Base-by-base conservation (phyloP, 2,888 invertebrate species). In the Epinotia bilunana region DNA sequence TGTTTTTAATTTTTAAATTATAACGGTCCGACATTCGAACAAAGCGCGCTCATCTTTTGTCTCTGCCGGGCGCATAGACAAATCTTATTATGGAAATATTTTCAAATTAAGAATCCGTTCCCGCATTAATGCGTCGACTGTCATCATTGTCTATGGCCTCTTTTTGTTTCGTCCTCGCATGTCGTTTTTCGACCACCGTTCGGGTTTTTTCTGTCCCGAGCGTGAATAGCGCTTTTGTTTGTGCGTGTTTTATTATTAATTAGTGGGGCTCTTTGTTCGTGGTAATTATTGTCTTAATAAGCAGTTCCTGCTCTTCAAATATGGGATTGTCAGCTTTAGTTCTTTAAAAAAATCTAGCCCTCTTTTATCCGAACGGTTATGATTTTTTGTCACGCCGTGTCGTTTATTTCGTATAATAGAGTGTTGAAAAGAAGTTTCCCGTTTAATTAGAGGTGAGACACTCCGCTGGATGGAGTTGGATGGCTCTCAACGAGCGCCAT, bases 271-370 rank as follows among this genome's bases (percentile, higher is more conserved):
- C 90, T 92, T 94, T 94, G 94, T 94, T 91, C 91, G 90, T 92
- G 93, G 94, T 89, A 94, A 94, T 94, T 93, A 94, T 94, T 92
- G 92, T 93, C 92, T 92, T 93, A 94, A 93, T 94, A 93, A 93
- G 93, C 91, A 91, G 93, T 93, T 93, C 93, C 93, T 91, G 91
- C 89, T 90, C 85, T 86, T 88, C 90, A 89, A 90, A 89, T 90
- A 86, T 88, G 88, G 88, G 88, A 90, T 89, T 87, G 90, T 90
- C 87, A 89, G 88, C 86, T 87, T 87, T 28, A 60, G 78, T 87
- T 88, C 85, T 90, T 87, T 72, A 63, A 23, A 72, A 71, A 72
- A 61, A 46, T 61, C 49, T 58, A 71, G 62, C 62, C 63, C 60
- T 63, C 62, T 72, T 67, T 67, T 67, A 67, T 67, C 53, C 43